Evolutionary conservation across 2,797 vertebrate species (phyloP).

Genomic region (Leuciscus waleckii): DNA sequence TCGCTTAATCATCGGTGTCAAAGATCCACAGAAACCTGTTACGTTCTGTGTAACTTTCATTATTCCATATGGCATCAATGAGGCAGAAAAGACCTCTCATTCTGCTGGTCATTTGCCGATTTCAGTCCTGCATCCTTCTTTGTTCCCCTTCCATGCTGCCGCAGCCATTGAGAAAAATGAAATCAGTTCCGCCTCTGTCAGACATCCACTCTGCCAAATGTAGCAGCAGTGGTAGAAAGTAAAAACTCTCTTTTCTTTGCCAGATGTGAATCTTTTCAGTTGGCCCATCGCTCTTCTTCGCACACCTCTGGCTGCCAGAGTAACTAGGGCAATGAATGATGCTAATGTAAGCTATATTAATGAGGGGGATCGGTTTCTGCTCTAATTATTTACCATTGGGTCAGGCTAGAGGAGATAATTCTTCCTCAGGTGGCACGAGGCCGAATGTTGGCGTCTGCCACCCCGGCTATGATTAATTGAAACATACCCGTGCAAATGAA

Average conservation of each 20-base stretch:
- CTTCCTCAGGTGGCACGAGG: conserved; percentile 65
- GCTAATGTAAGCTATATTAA: conserved; percentile 71
- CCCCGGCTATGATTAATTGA: conserved; percentile 69
- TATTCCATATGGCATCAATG: conserved; percentile 64
- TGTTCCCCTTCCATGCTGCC: conserved; percentile 32
- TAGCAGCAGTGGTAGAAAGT: conserved; percentile 16
- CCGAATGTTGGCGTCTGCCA: conserved; percentile 60
- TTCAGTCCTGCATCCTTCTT: conserved; percentile 53
- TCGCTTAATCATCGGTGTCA: conserved; percentile 50
- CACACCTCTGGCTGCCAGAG: conserved; percentile 54
- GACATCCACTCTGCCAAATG: conserved; percentile 1
- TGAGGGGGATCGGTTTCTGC: conserved; percentile 72
- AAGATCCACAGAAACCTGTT: conserved; percentile 46
- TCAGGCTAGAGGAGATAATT: conserved; percentile 67
- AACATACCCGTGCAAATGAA: conserved; percentile 61
- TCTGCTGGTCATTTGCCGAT: conserved; percentile 60
- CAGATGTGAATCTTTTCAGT: conserved; percentile 52
- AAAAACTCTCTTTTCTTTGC: conserved; percentile 26
- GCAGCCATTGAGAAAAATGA: conserved; percentile 34
- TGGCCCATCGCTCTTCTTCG: background rate
- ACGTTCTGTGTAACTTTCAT: conserved; percentile 57
- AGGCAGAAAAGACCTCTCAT: conserved; percentile 59
- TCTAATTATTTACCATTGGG: conserved; percentile 75
- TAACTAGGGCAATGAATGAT: conserved; percentile 72
- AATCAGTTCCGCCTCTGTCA: conserved; percentile 42